phyloP scores from a whole-genome alignment of 2,113 vertebrate species.

The Heliornis fulica region DNA sequence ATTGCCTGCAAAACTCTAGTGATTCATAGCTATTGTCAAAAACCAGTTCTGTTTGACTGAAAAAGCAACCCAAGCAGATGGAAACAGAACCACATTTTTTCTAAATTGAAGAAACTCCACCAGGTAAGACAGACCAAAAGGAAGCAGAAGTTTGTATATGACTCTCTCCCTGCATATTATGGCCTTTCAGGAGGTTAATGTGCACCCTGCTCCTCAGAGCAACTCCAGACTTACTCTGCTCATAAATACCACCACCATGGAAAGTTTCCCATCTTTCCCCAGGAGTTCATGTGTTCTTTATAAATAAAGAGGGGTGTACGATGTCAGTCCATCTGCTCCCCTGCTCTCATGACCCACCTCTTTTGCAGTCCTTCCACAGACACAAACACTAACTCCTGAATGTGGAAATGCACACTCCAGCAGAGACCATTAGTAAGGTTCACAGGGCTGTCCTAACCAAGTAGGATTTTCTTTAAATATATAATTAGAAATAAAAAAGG shows the following conservation, averaged over 20 bases:
- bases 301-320: accelerated
- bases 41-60: background rate
- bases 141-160: background rate
- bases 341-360: background rate
- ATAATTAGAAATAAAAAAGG: background rate
- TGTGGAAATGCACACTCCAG: background rate
- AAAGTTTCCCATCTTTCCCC: background rate
- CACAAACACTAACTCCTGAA: accelerated
- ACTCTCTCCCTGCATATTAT: background rate
- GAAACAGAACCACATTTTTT: background rate
- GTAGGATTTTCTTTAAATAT: background rate
- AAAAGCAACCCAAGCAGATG: background rate
- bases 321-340: background rate
- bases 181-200: background rate
- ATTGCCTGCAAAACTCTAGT: background rate
- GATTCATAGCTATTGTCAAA: background rate
- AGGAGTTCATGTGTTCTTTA: background rate
- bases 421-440: background rate
- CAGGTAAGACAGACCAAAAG: background rate
- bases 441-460: background rate
- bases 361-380: accelerated
- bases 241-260: background rate
- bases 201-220: background rate
- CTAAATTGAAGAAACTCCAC: background rate
- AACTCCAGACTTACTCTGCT: accelerated